Evolutionary conservation across 2,888 invertebrate species (phyloP).

Genomic region (Dromius quadrimaculatus): DNA sequence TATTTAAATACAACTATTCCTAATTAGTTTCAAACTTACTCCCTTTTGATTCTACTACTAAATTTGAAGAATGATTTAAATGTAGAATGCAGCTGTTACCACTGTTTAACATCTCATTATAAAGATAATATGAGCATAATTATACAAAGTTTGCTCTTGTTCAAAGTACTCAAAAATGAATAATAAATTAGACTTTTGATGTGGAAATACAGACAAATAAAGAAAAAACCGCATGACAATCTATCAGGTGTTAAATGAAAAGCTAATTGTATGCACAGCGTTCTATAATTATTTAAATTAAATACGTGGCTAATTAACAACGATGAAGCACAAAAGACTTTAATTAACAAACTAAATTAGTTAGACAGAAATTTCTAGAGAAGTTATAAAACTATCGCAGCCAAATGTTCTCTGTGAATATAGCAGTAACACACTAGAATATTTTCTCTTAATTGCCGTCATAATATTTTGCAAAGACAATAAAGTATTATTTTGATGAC

Average conservation of each 20-base stretch:
- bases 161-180: no score
- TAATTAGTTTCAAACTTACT: no score
- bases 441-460: constrained; percentile 19
- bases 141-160: no score
- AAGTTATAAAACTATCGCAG: constrained; percentile 24
- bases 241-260: constrained; percentile 32
- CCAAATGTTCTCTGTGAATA: constrained; percentile 4
- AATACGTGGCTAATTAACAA: constrained; percentile 42
- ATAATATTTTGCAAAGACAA: no score
- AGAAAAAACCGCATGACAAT: constrained; percentile 17
- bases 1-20: no score
- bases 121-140: no score
- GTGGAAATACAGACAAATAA: neutral
- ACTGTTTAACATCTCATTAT: no score
- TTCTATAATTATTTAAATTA: constrained; percentile 42
- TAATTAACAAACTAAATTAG: constrained; percentile 46
- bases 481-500: no score
- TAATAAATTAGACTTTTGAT: constrained; percentile 7
- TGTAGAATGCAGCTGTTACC: no score
- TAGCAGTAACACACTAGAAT: constrained; percentile 8
- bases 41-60: no score
- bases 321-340: constrained; percentile 41
- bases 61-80: no score
- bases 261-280: constrained; percentile 32
- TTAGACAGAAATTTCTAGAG: constrained; percentile 44